These are phyloP conservation scores for Tortrix viridana DNA, from an alignment of 2,888 invertebrate genomes.

Conservation along the genomic window DNA sequence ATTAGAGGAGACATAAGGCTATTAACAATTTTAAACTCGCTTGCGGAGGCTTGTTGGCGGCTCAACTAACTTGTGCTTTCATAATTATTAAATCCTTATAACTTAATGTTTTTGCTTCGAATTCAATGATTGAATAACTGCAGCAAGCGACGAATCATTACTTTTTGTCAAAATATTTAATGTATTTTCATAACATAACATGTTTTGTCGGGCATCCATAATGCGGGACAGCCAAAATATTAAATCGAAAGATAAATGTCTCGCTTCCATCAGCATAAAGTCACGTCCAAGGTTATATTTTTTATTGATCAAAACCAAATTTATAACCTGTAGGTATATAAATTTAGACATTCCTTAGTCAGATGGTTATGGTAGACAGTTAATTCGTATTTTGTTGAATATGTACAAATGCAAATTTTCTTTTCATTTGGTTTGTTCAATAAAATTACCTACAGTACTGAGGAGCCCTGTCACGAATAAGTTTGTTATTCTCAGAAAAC, in stretches of 20 bases:
- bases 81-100: neutral
- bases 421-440: neutral
- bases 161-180: constrained; percentile 27
- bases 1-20: no score
- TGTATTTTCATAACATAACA: constrained; percentile 31
- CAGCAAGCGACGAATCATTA: constrained; percentile 15
- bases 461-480: no score
- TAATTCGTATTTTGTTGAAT: constrained; percentile 22
- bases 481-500: constrained; percentile 4
- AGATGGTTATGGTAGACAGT: constrained; percentile 22
- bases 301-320: constrained; percentile 22
- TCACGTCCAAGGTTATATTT: constrained; percentile 30
- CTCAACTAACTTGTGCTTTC: neutral
- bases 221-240: constrained; percentile 30
- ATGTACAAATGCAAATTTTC: neutral
- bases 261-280: constrained; percentile 30
- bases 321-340: constrained; percentile 16
- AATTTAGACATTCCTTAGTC: constrained; percentile 11
- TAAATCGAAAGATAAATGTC: constrained; percentile 35
- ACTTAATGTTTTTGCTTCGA: neutral
- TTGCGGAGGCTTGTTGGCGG: no score
- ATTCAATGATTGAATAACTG: constrained; percentile 13
- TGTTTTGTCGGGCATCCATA: constrained; percentile 22
- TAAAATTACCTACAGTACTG: no score
- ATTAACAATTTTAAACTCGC: neutral